Evolutionary conservation across 2,113 vertebrate genomes (phyloP).

Genomic region (Tragelaphus scriptus): DNA sequence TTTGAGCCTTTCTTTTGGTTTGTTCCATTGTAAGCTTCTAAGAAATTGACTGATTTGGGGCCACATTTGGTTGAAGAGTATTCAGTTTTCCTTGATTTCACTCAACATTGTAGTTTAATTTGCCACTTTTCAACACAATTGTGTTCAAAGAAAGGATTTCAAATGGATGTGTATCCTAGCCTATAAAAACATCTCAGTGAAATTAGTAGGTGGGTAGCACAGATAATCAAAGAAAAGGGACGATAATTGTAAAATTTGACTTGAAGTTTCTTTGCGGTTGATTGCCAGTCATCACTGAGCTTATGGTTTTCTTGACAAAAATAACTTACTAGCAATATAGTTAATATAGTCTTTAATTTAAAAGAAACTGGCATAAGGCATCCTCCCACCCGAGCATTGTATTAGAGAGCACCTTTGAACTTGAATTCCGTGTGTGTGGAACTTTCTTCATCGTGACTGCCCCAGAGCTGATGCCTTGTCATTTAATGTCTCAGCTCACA

Average conservation of each 20-base stretch:
- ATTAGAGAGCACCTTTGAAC: background rate
- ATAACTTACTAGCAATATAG: background rate
- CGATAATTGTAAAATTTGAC: background rate
- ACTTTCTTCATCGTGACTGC: background rate
- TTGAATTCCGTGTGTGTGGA: background rate
- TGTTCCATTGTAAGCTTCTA: background rate
- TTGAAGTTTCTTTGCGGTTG: background rate
- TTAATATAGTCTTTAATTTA: background rate
- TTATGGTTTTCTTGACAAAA: background rate
- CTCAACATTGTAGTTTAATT: background rate
- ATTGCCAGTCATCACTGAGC: background rate
- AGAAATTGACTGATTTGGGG: background rate
- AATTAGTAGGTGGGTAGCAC: background rate
- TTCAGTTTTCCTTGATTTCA: background rate
- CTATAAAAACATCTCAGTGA: background rate
- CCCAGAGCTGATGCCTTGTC: background rate
- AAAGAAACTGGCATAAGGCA: background rate
- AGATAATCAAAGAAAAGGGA: background rate
- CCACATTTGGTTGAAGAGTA: background rate
- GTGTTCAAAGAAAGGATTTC: background rate
- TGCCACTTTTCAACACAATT: background rate
- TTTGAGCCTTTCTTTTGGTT: background rate
- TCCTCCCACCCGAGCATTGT: background rate
- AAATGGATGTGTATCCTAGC: background rate
- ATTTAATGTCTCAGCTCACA: background rate